phyloP scores from a whole-genome alignment of 37 sponge, comb jelly and placozoan species.

The Oopsacas minuta region DNA sequence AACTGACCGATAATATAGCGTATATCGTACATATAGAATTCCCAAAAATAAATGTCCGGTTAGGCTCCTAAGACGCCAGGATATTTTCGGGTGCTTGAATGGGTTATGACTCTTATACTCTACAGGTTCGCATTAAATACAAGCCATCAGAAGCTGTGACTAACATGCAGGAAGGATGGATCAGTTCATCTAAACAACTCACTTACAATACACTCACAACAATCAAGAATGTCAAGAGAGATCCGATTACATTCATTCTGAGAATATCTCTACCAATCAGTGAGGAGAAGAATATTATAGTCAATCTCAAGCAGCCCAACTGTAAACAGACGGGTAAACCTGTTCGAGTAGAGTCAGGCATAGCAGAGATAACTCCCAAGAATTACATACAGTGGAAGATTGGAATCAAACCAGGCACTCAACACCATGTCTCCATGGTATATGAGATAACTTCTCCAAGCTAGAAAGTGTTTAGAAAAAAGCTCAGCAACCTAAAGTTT shows the following conservation, averaged over 20 bases:
- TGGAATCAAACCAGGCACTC: neutral
- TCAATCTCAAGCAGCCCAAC: neutral
- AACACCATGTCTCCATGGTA: neutral
- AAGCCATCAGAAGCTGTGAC: conserved; percentile 5
- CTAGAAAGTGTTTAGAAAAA: too few relatives aligned
- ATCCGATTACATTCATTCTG: neutral
- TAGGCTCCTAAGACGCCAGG: too few relatives aligned
- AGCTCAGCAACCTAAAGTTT: too few relatives aligned
- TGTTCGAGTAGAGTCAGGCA: neutral
- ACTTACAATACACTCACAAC: conserved; percentile 2
- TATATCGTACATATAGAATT: too few relatives aligned
- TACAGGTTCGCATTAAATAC: neutral
- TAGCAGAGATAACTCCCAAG: neutral
- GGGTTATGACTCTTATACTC: neutral
- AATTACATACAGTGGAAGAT: conserved; percentile 13
- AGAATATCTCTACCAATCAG: conserved; percentile 2
- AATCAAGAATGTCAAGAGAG: neutral
- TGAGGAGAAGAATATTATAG: neutral
- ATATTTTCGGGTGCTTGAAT: too few relatives aligned
- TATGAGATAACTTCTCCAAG: neutral
- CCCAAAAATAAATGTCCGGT: too few relatives aligned
- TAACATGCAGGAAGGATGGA: conserved; percentile 12
- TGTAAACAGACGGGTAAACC: neutral
- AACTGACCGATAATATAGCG: neutral
- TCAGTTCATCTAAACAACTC: neutral